Evolutionary conservation across 2,113 vertebrate genomes (phyloP).

Genomic region (Melospiza melodia): DNA sequence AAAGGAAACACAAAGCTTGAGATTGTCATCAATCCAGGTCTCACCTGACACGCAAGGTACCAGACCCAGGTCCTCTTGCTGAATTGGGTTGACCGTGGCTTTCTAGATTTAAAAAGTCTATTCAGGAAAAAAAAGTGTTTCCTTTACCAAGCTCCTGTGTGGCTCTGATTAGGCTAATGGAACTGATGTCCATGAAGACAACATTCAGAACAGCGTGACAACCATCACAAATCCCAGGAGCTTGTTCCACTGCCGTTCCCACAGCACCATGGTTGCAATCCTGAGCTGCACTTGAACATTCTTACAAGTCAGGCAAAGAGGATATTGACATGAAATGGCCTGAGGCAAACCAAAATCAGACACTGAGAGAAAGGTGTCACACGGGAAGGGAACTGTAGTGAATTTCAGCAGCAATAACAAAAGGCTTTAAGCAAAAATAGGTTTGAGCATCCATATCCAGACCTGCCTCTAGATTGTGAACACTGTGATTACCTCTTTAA

Average conservation of each 20-base stretch:
- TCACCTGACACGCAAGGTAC: not conserved
- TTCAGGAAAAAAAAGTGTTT: not conserved
- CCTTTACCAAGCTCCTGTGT: not conserved
- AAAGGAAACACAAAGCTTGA: not conserved
- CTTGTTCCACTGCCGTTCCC: not conserved
- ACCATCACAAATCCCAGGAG: not conserved
- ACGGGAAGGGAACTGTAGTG: not conserved
- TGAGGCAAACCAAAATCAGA: not conserved
- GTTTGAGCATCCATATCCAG: not conserved
- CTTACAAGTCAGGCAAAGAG: not conserved
- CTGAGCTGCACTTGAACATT: not conserved
- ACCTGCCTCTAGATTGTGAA: not conserved
- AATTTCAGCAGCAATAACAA: not conserved
- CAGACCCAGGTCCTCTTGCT: not conserved
- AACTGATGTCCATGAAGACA: not conserved
- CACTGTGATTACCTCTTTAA: not conserved
- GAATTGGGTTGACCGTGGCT: not conserved
- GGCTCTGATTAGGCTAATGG: not conserved
- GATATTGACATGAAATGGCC: not conserved
- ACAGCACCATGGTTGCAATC: not conserved
- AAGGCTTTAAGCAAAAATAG: not conserved
- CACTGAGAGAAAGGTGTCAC: not conserved
- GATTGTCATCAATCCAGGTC: not conserved
- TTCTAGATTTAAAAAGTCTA: not conserved
- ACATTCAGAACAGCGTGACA: not conserved